Evolutionary conservation across 2,113 vertebrate genomes (phyloP), one percentile per base, ranked within the genome.

Genomic region (Lucifuga dentata): DNA sequence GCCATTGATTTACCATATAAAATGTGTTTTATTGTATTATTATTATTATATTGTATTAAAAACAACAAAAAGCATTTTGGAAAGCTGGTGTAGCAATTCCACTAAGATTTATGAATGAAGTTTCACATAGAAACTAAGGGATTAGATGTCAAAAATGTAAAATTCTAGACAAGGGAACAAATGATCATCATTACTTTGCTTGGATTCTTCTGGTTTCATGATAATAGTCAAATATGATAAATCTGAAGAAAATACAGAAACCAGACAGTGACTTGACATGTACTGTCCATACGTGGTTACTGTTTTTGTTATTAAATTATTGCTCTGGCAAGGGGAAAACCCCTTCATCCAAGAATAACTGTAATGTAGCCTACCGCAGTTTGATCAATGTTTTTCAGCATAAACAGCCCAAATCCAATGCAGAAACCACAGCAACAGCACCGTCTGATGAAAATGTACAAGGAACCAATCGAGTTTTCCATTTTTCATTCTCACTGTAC

Each of bases 401-500:
- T 26, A 35, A 58, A 2, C 20, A 45, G 16, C 26, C 51, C 11
- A 61, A 0, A 5, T 48, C 32, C 53, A 57, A 39, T 61, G 12
- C 12, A 45, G 32, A 66, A 62, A 57, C 21, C 44, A 62, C 39
- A 59, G 44, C 8, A 58, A 11, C 38, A 40, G 13, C 12, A 3
- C 62, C 10, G 5, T 53, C 29, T 24, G 3, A 6, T 21, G n/a
- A 24, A 10, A 19, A 33, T 48, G 63, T 20, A 6, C 7, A 3
- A 21, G 17, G 2, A 43, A 56, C 19, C 13, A 2, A 44, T 61
- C 20, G 19, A 36, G 53, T 73, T 69, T 58, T 55, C 35, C 26
- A 67, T 52, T 44, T 77, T 41, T 67, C 29, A 63, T 29, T 36
- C 12, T 51, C 41, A 45, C 17, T 60, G 59, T 7, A 44, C 19